Conservation (phyloP, 2,797 vertebrate genomes). For the Oryzias sinensis region DNA sequence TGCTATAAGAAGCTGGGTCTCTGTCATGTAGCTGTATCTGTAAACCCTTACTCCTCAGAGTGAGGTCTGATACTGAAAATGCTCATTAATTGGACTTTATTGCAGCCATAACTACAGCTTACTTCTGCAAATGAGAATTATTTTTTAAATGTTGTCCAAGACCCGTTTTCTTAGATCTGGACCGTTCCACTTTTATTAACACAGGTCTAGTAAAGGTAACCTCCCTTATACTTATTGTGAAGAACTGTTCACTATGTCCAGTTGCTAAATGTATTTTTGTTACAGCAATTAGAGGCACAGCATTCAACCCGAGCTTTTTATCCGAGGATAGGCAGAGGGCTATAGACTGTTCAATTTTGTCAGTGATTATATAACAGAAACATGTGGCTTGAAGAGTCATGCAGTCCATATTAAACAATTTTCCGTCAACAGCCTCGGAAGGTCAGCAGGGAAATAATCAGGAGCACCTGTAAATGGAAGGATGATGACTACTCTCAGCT, state of each 20-base stretch:
- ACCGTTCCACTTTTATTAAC: constrained; percentile 7
- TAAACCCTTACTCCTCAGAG: not conserved
- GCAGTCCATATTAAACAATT: not conserved
- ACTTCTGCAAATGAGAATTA: constrained; percentile 14
- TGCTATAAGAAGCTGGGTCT: too few species aligned
- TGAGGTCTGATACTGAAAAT: constrained; percentile 21
- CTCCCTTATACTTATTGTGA: constrained; percentile 4
- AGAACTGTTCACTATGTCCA: constrained; percentile 13
- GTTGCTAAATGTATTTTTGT: constrained; percentile 11
- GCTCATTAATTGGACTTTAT: constrained; percentile 41
- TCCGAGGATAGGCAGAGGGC: constrained; percentile 22
- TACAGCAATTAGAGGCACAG: constrained; percentile 8
- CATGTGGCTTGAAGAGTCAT: constrained; percentile 2
- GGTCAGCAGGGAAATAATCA: constrained; percentile 84
- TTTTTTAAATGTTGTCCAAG: constrained; percentile 28
- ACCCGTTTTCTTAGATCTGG: constrained; percentile 28
- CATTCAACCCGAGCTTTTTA: constrained; percentile 3
- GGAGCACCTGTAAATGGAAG: constrained; percentile 63
- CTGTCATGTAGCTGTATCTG: too few species aligned
- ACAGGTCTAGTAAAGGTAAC: constrained; percentile 7
- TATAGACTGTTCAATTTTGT: constrained; percentile 14
- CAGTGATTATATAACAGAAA: constrained; percentile 18
- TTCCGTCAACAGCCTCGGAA: constrained; percentile 81
- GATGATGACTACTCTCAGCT: constrained; percentile 84
- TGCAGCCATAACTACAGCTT: constrained; percentile 26